Base-by-base conservation (phyloP, 2,888 invertebrate genomes). In the Oxystoma pomonae region DNA sequence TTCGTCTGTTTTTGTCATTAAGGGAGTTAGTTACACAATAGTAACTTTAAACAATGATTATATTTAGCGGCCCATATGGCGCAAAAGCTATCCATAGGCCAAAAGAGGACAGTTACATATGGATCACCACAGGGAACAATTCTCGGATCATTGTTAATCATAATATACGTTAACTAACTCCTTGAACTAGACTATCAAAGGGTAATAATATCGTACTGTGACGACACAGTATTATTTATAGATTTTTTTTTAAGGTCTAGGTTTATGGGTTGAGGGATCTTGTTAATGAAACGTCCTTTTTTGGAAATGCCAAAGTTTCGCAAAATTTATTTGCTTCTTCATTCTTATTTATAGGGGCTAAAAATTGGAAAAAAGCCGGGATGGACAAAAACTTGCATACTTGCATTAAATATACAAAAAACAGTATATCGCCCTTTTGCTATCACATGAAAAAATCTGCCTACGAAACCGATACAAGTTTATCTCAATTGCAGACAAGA, bases 121-220 rank as follows among this genome's bases (percentile, higher is more conserved):
- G 62, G 62, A n/a, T 55, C 59, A 16, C 62, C 58, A 17, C 58
- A 62, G 52, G 62, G 58, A 17, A 62, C 62, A n/a, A 59, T 62
- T 7, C 20, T 59, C n/a, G 62, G 58, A 2, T 50, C 58, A 19
- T 16, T 61, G 19, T 17, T 59, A 20, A 50, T 59, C 18, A 59
- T 51, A 50, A 17, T 59, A 12, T 59, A 51, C 20, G 7, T 59
- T 12, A 59, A 59, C 51, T 12, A 22, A 17, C 20, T 59, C 16
- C 50, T 59, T 50, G 18, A n/a, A 9, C 18, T n/a, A n/a, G n/a
- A n/a, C n/a, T n/a, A n/a, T n/a, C 35, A 35, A 35, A 35, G 35
- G 5, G 12, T 35, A 3, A 35, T 35, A 35, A 35, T 35, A 7
- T 35, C 35, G 3, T 35, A 35, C 35, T 35, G 35, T 35, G n/a